A percentile compares a stretch with the other conserved stretches of the same genome.
phyloP scores from a whole-genome alignment of 2,888 invertebrate species.

The Nymphalis urticae region DNA sequence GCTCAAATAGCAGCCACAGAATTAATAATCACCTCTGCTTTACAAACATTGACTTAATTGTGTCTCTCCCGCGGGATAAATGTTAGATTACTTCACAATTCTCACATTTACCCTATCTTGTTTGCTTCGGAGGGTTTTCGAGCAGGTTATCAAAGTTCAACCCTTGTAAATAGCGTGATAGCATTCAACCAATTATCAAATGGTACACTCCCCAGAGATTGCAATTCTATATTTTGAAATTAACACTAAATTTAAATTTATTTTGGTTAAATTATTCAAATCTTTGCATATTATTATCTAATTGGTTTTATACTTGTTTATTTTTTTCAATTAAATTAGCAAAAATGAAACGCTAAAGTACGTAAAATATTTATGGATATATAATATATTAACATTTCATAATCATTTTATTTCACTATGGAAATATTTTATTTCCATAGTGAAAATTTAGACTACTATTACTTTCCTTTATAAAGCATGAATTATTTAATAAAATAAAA shows the following conservation, averaged over 20 bases:
- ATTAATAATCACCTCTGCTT: conserved; percentile 40
- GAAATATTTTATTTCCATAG: too few species aligned
- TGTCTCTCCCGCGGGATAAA: conserved; percentile 37
- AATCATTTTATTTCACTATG: too few species aligned
- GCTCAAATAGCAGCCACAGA: conserved; percentile 34
- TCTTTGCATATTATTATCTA: too few species aligned
- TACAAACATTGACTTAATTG: conserved; percentile 35
- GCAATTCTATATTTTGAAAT: conserved; percentile 16
- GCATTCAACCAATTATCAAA: conserved; percentile 43
- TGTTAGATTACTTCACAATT: conserved; percentile 41
- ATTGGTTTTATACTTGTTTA: too few species aligned
- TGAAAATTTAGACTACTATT: too few species aligned
- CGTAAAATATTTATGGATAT: too few species aligned
- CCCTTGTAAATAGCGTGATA: conserved; percentile 47
- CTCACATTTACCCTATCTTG: conserved; percentile 42
- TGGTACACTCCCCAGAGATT: conserved; percentile 30
- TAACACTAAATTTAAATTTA: conserved; percentile 10
- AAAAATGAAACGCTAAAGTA: too few species aligned
- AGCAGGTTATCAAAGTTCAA: conserved; percentile 47
- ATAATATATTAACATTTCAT: too few species aligned
- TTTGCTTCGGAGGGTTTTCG: conserved; percentile 42
- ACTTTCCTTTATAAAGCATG: too few species aligned
- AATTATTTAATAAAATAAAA: too few species aligned
- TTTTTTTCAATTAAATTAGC: too few species aligned
- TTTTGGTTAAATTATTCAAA: not conserved